A percentile compares a stretch with the other conserved stretches of the same genome.
Conservation (phyloP, 2,888 invertebrate species). For the Drosophila suboccidentalis region DNA sequence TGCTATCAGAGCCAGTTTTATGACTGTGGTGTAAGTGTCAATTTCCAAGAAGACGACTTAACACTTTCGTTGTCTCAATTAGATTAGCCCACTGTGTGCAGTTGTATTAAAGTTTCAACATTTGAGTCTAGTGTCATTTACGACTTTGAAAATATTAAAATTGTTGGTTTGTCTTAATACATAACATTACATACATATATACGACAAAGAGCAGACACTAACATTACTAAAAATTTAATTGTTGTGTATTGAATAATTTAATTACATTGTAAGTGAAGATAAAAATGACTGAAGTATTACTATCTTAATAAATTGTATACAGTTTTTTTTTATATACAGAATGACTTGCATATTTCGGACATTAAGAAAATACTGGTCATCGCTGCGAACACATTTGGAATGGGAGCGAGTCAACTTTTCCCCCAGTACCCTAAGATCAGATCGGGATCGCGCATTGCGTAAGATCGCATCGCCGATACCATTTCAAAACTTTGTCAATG, state of each 20-base stretch:
- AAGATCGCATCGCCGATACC: slow-evolving; percentile 29
- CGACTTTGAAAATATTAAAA: too few relatives aligned
- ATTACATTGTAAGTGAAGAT: too few relatives aligned
- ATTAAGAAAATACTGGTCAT: not conserved
- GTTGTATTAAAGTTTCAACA: slow-evolving; percentile 16
- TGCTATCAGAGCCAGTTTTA: slow-evolving; percentile 50
- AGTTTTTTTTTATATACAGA: not conserved
- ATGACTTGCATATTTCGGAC: not conserved
- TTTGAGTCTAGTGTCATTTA: slow-evolving; percentile 7
- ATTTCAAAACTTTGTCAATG: slow-evolving; percentile 34
- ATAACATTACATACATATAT: not conserved
- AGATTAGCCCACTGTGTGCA: slow-evolving; percentile 35
- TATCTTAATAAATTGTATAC: not conserved
- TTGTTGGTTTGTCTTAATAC: not conserved
- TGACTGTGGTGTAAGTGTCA: slow-evolving; percentile 37
- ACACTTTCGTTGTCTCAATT: slow-evolving; percentile 73
- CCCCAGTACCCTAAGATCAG: not conserved
- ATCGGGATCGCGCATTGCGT: slow-evolving; percentile 15
- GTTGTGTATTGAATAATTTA: not conserved
- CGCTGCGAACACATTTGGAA: too few relatives aligned
- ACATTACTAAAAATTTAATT: not conserved
- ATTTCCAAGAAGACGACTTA: slow-evolving; percentile 64
- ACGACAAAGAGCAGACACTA: not conserved
- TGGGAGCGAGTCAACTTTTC: slow-evolving; percentile 9
- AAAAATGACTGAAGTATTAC: not conserved